Percentiles rank a stretch among this genome's conserved stretches.
phyloP scores from a whole-genome alignment of 2,797 vertebrate species.

The Oryzias sinensis region DNA sequence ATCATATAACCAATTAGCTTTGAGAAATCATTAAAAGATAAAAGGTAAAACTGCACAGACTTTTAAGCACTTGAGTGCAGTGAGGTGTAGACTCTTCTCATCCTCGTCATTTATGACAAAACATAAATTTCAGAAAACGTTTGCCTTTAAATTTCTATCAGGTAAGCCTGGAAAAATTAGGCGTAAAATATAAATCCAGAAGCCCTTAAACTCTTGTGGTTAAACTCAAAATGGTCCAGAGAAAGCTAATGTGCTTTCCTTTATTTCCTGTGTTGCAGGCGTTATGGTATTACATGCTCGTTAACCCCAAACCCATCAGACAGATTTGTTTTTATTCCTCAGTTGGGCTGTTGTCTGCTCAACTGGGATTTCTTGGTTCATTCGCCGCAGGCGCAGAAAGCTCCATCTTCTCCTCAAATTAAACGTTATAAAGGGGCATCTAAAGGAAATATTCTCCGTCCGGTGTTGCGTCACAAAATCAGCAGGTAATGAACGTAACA shows the following conservation, averaged over 20 bases:
- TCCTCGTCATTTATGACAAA: too few species aligned
- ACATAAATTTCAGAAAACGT: too few species aligned
- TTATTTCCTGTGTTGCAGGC: not conserved
- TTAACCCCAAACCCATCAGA: not conserved
- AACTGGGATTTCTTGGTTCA: not conserved
- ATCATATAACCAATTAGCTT: not conserved
- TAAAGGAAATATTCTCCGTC: slow-evolving; percentile 6
- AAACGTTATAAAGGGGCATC: slow-evolving; percentile 15
- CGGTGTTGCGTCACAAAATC: slow-evolving; percentile 11
- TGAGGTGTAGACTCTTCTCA: too few species aligned
- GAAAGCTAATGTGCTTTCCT: not conserved
- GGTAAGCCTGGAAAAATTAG: too few species aligned
- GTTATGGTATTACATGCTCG: not conserved
- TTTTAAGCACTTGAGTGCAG: too few species aligned
- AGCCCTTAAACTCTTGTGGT: too few species aligned
- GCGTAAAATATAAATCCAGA: too few species aligned
- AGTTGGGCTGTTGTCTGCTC: slow-evolving; percentile 1
- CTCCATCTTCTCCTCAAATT: slow-evolving; percentile 10
- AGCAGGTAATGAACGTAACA: slow-evolving; percentile 19
- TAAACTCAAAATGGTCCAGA: too few species aligned
- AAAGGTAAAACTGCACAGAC: not conserved
- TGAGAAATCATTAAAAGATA: not conserved
- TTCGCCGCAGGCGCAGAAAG: slow-evolving; percentile 3
- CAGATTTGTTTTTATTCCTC: not conserved
- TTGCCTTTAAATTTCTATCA: too few species aligned